These are phyloP conservation scores for Netta rufina DNA, from an alignment of 2,797 vertebrate species.

Conservation along the genomic window DNA sequence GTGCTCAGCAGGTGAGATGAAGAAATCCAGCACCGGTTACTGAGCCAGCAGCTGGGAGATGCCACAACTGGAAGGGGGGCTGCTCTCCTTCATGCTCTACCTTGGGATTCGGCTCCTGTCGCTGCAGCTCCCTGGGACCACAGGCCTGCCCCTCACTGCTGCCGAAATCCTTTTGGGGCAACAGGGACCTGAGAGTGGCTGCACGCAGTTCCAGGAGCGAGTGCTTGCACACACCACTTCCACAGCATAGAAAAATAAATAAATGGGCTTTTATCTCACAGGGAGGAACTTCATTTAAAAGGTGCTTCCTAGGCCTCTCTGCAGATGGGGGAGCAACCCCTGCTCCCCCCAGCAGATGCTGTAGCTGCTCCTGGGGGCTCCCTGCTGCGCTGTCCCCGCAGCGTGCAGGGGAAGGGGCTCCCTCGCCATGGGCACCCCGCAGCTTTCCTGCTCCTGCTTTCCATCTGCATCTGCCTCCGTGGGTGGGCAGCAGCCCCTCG, in stretches of 20 bases:
- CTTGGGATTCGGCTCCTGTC: neutral
- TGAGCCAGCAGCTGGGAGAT: neutral
- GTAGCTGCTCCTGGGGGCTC: neutral
- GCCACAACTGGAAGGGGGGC: neutral
- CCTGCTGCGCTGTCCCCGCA: neutral
- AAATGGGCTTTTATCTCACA: accelerated
- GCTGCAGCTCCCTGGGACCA: neutral
- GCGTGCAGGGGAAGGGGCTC: accelerated
- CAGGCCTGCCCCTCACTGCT: accelerated
- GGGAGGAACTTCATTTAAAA: neutral
- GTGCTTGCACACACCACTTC: neutral
- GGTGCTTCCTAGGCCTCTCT: neutral
- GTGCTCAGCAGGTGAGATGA: neutral
- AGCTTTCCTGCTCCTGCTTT: neutral
- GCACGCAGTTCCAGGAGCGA: accelerated
- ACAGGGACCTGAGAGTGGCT: accelerated
- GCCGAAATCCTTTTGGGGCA: neutral
- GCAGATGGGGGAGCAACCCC: neutral
- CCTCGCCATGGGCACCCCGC: accelerated
- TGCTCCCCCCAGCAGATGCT: neutral
- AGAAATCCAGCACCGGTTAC: accelerated
- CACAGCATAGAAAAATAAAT: neutral
- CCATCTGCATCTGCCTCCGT: neutral
- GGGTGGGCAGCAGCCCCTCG: accelerated
- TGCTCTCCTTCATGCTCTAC: neutral